Evolutionary conservation across 2,797 vertebrate species (phyloP).

Genomic region (Melanotaenia boesemani): DNA sequence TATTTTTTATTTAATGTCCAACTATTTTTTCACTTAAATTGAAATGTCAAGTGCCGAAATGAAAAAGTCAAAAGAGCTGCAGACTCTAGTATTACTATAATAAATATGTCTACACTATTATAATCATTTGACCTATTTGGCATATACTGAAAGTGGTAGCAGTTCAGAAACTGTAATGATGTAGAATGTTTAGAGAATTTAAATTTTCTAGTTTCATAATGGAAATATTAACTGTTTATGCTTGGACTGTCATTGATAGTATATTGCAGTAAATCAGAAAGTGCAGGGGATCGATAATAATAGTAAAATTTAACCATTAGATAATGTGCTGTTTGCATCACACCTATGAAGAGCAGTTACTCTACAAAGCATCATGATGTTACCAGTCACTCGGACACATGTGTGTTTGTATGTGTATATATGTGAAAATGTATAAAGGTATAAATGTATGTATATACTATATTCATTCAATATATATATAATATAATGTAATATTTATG

Average conservation of each 20-base stretch:
- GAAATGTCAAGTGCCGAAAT: conserved; percentile 53
- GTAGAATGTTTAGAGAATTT: conserved; percentile 14
- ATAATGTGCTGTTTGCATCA: not conserved
- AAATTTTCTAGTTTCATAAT: conserved; percentile 9
- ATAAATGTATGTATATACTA: too few relatives aligned
- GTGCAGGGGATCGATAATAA: not conserved
- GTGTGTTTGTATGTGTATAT: too few relatives aligned
- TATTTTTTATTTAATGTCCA: conserved; percentile 22
- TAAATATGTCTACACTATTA: conserved; percentile 40
- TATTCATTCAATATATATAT: too few relatives aligned
- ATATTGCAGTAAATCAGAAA: not conserved
- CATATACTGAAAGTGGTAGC: conserved; percentile 10
- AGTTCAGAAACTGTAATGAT: conserved; percentile 28
- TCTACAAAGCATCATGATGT: too few relatives aligned
- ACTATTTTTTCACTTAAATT: conserved; percentile 44
- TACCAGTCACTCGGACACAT: too few relatives aligned
- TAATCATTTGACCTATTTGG: conserved; percentile 31
- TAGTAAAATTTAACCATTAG: not conserved
- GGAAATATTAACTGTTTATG: conserved; percentile 17
- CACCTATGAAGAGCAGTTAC: too few relatives aligned
- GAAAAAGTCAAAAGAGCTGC: conserved; percentile 32
- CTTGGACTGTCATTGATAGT: not conserved
- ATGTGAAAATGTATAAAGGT: too few relatives aligned
- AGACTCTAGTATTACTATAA: conserved; percentile 31
- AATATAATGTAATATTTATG: too few relatives aligned